Evolutionary conservation across 2,888 invertebrate species (phyloP).

Genomic region (Mythimna lalbum): DNA sequence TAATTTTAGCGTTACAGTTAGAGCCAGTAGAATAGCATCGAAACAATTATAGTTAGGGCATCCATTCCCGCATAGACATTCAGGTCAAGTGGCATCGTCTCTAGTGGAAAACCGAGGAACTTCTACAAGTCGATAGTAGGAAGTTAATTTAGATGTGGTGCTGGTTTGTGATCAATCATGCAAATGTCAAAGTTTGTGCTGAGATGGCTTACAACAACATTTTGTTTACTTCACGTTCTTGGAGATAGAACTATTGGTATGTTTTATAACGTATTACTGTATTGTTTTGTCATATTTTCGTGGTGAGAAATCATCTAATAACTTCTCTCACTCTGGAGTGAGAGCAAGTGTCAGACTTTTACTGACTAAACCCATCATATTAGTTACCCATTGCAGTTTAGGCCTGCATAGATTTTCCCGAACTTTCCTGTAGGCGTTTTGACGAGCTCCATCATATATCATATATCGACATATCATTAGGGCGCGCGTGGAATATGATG

Average conservation of each 20-base stretch:
- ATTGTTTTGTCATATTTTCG: neutral
- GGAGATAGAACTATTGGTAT: slow-evolving; percentile 72
- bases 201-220: slow-evolving; percentile 44
- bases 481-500: too few relatives aligned
- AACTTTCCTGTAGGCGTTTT: too few relatives aligned
- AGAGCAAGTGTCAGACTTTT: too few relatives aligned
- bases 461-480: too few relatives aligned
- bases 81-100: slow-evolving; percentile 55
- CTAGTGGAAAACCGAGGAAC: slow-evolving; percentile 12
- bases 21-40: slow-evolving; percentile 64
- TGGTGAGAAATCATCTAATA: too few relatives aligned
- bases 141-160: slow-evolving; percentile 29
- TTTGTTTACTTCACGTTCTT: slow-evolving; percentile 56
- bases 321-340: too few relatives aligned
- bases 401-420: too few relatives aligned
- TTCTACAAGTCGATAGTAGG: slow-evolving; percentile 26
- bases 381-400: too few relatives aligned
- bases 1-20: slow-evolving; percentile 68
- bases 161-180: slow-evolving; percentile 42
- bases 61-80: slow-evolving; percentile 45
- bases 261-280: slow-evolving; percentile 33
- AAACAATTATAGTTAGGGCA: slow-evolving; percentile 67
- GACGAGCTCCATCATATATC: too few relatives aligned
- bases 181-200: slow-evolving; percentile 40
- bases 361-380: too few relatives aligned